phyloP scores from a whole-genome alignment of 1,140 invertebrate genomes.

The Aphelinus certus region DNA sequence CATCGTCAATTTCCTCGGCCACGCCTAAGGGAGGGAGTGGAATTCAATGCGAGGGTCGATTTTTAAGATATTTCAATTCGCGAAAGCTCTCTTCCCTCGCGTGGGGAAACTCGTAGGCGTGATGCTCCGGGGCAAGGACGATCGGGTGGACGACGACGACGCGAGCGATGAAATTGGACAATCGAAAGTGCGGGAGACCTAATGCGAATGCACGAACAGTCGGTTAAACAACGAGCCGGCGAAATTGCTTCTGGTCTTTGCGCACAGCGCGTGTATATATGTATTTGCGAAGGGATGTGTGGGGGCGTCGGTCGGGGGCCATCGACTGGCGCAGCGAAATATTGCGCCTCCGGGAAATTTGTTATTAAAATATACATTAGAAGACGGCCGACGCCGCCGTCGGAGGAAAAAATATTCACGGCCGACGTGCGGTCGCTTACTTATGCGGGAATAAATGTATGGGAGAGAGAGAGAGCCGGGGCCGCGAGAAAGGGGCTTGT shows the following conservation, averaged over 20 bases:
- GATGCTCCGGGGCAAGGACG: too few species aligned
- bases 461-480: conserved; percentile 47
- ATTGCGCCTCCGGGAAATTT: conserved; percentile 48
- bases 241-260: background rate
- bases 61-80: too few species aligned
- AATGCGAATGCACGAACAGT: conserved; percentile 11
- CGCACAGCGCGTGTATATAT: too few species aligned
- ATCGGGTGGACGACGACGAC: too few species aligned
- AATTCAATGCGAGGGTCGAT: too few species aligned
- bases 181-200: background rate
- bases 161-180: conserved; percentile 6
- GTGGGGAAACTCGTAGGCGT: too few species aligned
- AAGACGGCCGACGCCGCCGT: background rate
- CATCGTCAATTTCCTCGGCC: too few species aligned
- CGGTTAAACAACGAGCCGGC: background rate
- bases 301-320: background rate
- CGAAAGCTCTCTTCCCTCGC: too few species aligned
- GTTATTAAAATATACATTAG: conserved; percentile 56
- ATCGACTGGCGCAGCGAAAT: conserved; percentile 34
- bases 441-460: conserved; percentile 63
- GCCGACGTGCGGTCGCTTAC: conserved; percentile 44
- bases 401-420: conserved; percentile 54
- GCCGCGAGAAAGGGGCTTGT: conserved; percentile 30
- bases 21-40: too few species aligned
- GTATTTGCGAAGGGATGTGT: too few species aligned